Evolutionary conservation across 1,140 invertebrate genomes (phyloP).

Genomic region (Drosophila sechellia): DNA sequence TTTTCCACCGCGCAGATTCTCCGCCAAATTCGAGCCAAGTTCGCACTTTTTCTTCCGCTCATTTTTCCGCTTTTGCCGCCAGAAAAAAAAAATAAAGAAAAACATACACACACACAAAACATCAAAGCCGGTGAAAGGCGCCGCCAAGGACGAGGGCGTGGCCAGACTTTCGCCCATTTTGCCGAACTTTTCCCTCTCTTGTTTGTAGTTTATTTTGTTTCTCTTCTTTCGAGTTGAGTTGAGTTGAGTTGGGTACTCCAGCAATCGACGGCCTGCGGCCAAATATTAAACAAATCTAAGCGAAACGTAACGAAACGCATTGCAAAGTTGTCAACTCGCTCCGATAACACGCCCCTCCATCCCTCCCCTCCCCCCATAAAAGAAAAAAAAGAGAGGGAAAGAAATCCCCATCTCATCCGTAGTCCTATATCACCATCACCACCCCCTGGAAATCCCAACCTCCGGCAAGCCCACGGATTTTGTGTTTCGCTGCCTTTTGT

Average conservation of each 20-base stretch:
- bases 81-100: slow-evolving; percentile 4
- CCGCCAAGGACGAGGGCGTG: slow-evolving; percentile 38
- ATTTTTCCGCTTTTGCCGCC: not conserved
- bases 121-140: slow-evolving; percentile 52
- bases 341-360: slow-evolving; percentile 56
- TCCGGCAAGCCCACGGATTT: slow-evolving; percentile 28
- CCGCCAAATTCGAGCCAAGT: slow-evolving; percentile 57
- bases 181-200: slow-evolving; percentile 1
- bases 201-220: slow-evolving; percentile 27
- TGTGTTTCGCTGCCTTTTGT: slow-evolving; percentile 53
- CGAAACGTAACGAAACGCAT: slow-evolving; percentile 74
- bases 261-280: slow-evolving; percentile 60
- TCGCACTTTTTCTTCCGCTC: slow-evolving; percentile 54
- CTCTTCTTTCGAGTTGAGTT: slow-evolving; percentile 29
- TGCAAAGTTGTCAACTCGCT: slow-evolving; percentile 79
- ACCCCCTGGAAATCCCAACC: not conserved
- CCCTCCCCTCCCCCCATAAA: not conserved
- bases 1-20: slow-evolving; percentile 19
- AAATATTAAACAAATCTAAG: slow-evolving; percentile 80
- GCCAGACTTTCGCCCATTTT: slow-evolving; percentile 25
- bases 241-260: slow-evolving; percentile 44
- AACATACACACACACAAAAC: slow-evolving; percentile 47
- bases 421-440: not conserved
- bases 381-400: not conserved
- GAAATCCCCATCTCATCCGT: not conserved